Percentiles rank a stretch among this genome's conserved stretches.
These are phyloP conservation scores for Oeneis ivallda DNA, from an alignment of 2,888 invertebrate genomes.

Conservation along the genomic window DNA sequence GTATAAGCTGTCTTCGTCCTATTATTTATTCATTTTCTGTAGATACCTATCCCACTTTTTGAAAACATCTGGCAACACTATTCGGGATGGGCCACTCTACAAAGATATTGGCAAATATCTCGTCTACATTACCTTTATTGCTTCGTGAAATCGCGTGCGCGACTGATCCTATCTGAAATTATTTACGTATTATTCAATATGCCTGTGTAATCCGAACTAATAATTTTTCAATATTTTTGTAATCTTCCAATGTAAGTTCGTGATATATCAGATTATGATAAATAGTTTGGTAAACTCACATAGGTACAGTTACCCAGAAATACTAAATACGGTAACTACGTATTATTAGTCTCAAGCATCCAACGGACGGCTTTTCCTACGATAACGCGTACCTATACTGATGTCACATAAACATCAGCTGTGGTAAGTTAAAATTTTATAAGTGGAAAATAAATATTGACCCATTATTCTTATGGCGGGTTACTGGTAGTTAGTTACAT, in stretches of 20 bases:
- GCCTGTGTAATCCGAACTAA: conserved; percentile 58
- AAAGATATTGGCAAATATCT: conserved; percentile 80
- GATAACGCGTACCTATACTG: no score
- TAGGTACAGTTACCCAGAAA: background rate
- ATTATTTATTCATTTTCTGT: no score
- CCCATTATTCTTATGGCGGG: no score
- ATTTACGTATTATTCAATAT: conserved; percentile 71
- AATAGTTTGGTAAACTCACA: background rate
- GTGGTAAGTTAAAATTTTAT: no score
- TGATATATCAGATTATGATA: conserved; percentile 9
- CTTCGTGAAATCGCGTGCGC: conserved; percentile 71
- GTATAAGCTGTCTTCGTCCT: no score
- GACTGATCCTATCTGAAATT: conserved; percentile 70
- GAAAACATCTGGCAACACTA: conserved; percentile 42
- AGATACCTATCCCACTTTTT: conserved; percentile 2
- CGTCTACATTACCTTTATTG: conserved; percentile 81
- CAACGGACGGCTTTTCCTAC: no score
- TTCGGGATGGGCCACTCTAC: conserved; percentile 79
- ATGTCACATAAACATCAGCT: no score
- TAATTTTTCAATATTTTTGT: conserved; percentile 32
- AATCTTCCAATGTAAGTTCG: conserved; percentile 1
- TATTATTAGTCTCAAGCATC: no score
- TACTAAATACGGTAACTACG: no score
- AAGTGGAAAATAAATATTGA: no score
- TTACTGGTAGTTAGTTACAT: no score